Evolutionary conservation across 1,140 invertebrate genomes (phyloP).

Genomic region (Hestina assimilis): DNA sequence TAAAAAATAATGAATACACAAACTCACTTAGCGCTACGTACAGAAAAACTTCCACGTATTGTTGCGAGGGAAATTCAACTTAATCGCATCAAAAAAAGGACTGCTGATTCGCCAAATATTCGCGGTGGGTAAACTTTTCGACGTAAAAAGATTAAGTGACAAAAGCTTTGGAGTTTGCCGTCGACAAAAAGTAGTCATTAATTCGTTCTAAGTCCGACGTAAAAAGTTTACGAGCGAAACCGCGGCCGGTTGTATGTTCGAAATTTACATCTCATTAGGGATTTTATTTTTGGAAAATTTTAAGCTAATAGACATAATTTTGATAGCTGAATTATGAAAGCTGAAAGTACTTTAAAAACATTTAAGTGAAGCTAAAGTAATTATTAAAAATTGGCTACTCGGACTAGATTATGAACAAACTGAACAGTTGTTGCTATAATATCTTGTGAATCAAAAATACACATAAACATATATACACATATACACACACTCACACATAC

Average conservation of each 20-base stretch:
- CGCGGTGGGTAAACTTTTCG: constrained; percentile 15
- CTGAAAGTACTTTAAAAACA: too few relatives aligned
- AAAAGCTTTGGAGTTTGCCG: constrained; percentile 16
- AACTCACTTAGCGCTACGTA: constrained; percentile 1
- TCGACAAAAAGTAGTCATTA: constrained; percentile 27
- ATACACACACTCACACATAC: too few relatives aligned
- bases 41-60: neutral
- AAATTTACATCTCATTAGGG: constrained; percentile 19
- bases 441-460: too few relatives aligned
- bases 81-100: constrained; percentile 16
- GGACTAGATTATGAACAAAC: too few relatives aligned
- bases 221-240: constrained; percentile 12
- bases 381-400: too few relatives aligned
- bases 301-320: too few relatives aligned
- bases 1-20: neutral
- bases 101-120: constrained; percentile 9
- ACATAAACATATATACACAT: too few relatives aligned
- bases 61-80: neutral
- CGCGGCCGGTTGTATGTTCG: constrained; percentile 2
- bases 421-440: too few relatives aligned
- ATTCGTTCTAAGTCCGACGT: constrained; percentile 13
- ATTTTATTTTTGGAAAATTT: neutral
- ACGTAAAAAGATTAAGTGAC: constrained; percentile 28
- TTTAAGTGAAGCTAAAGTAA: too few relatives aligned
- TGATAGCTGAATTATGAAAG: too few relatives aligned